Evolutionary conservation across 37 sponge, comb jelly and placozoan genomes (phyloP).

Genomic region (Theonella swinhoei): DNA sequence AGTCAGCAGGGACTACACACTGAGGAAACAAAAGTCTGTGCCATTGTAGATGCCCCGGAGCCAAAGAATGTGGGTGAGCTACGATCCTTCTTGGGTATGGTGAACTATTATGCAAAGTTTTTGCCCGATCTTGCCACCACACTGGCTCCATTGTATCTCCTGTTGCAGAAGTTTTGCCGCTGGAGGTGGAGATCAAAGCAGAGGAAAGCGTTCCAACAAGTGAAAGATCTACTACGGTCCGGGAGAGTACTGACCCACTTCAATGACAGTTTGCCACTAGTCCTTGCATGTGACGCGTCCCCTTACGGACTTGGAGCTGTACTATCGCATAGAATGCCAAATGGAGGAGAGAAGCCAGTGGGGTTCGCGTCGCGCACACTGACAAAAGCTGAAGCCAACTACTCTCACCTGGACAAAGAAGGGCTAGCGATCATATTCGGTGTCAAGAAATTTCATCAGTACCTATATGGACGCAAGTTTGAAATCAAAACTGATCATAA

Average conservation of each 20-base stretch:
- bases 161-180: slow-evolving; percentile 6
- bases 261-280: slow-evolving; percentile 11
- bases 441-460: slow-evolving; percentile 62
- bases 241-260: slow-evolving; percentile 27
- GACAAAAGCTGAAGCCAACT: slow-evolving; percentile 18
- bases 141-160: slow-evolving; percentile 37
- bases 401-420: slow-evolving; percentile 54
- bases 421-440: slow-evolving; percentile 52
- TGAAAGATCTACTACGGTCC: slow-evolving; percentile 39
- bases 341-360: slow-evolving; percentile 46
- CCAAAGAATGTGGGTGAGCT: slow-evolving; percentile 16
- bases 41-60: slow-evolving; percentile 7
- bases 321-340: too few species aligned
- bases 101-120: slow-evolving; percentile 6
- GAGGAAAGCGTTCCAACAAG: slow-evolving; percentile 41
- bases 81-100: slow-evolving; percentile 4
- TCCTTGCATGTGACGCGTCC: slow-evolving; percentile 38
- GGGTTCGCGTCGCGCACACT: slow-evolving; percentile 44
- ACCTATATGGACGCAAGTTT: slow-evolving; percentile 48
- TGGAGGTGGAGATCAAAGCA: slow-evolving; percentile 34
- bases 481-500: slow-evolving; percentile 53
- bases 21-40: slow-evolving; percentile 1
- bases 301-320: too few species aligned
- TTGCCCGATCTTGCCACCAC: too few species aligned
- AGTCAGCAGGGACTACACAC: slow-evolving; percentile 6